A percentile compares a stretch with the other conserved stretches of the same genome.
These are phyloP conservation scores for Microctenopoma lineatum DNA, from an alignment of 2,797 vertebrate species.

Conservation along the genomic window DNA sequence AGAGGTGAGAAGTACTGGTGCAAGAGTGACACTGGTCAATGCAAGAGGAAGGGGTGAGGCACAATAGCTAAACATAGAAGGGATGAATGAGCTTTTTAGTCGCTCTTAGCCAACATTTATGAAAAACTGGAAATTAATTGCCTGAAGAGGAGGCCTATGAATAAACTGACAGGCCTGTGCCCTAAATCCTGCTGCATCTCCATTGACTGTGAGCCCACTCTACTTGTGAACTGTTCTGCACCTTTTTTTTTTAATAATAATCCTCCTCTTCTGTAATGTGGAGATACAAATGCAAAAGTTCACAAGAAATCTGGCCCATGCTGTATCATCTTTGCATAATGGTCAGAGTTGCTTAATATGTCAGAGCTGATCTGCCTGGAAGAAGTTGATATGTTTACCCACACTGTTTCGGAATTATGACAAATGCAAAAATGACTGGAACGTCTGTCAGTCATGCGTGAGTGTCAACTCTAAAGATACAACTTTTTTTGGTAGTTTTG, in stretches of 20 bases:
- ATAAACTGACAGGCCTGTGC: not conserved
- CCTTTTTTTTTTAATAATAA: not conserved
- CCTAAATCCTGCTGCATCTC: constrained; percentile 13
- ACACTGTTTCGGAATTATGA: constrained; percentile 20
- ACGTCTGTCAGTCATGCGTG: not conserved
- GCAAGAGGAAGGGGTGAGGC: constrained; percentile 33
- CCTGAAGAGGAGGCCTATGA: constrained; percentile 11
- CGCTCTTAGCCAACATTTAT: not conserved
- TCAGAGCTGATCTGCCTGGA: not conserved
- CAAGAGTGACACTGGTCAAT: constrained; percentile 10
- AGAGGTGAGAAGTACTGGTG: constrained; percentile 27
- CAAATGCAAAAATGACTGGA: not conserved
- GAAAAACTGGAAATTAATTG: constrained; percentile 22
- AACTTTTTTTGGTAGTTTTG: not conserved
- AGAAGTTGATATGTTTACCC: not conserved
- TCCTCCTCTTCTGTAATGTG: not conserved
- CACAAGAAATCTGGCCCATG: not conserved
- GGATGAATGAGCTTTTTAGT: constrained; percentile 2
- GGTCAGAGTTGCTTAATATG: not conserved
- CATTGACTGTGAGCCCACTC: constrained; percentile 3
- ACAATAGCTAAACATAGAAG: constrained; percentile 4
- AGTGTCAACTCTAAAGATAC: constrained; percentile 14
- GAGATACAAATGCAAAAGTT: constrained; percentile 2
- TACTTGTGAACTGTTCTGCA: not conserved
- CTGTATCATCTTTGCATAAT: not conserved